These are phyloP conservation scores for Galagoides demidoff DNA, from an alignment of 2,797 vertebrate genomes.

Conservation along the genomic window DNA sequence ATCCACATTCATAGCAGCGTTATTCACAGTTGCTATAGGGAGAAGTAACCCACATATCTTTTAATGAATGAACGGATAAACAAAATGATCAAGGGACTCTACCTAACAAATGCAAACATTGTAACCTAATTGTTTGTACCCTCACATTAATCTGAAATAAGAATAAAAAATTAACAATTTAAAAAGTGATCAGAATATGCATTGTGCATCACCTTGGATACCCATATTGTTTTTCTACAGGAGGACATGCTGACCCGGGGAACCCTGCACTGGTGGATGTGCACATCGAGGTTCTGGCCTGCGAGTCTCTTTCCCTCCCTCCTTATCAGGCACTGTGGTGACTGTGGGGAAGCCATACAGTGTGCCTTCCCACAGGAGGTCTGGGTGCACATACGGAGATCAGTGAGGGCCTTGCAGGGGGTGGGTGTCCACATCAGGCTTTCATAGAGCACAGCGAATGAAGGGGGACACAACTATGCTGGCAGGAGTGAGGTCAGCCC, in stretches of 20 bases:
- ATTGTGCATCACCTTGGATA: not conserved
- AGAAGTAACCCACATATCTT: not conserved
- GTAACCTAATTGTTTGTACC: no score
- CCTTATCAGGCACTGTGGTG: not conserved
- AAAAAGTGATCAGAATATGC: not conserved
- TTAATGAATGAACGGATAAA: not conserved
- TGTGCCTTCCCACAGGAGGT: not conserved
- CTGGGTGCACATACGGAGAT: not conserved
- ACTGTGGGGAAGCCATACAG: not conserved
- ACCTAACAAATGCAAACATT: no score
- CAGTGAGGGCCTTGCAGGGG: not conserved
- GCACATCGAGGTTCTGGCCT: not conserved
- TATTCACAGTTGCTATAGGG: not conserved
- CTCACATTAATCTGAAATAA: no score
- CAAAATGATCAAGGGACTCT: not conserved
- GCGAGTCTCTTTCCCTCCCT: not conserved
- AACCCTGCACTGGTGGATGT: not conserved
- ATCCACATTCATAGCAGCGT: not conserved
- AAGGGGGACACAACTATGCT: not conserved
- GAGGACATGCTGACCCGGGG: not conserved
- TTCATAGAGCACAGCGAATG: not conserved
- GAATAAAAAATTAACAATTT: no score
- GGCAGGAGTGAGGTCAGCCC: not conserved
- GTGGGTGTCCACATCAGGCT: not conserved
- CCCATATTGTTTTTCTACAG: not conserved